A percentile compares a stretch with the other conserved stretches of the same genome.
phyloP scores from a whole-genome alignment of 2,888 invertebrate species.

The Ophioninae sp. region DNA sequence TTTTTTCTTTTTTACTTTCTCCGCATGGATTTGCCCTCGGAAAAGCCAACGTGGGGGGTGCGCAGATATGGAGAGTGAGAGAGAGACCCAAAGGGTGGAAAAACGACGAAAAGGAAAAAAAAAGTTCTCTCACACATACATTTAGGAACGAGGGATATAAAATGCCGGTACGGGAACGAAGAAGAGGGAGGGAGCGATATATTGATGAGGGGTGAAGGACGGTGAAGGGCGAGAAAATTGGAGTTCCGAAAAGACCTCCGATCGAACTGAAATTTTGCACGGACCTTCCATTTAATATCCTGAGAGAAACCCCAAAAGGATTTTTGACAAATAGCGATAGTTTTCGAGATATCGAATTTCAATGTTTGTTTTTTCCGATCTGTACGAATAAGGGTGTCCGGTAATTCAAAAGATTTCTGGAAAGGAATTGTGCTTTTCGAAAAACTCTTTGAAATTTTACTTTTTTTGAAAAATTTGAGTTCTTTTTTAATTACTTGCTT shows the following conservation, averaged over 20 bases:
- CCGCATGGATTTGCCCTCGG: slow-evolving; percentile 70
- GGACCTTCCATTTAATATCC: too few relatives aligned
- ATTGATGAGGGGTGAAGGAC: slow-evolving; percentile 21
- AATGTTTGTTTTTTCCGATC: too few relatives aligned
- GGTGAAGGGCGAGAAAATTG: not conserved
- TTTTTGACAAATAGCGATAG: too few relatives aligned
- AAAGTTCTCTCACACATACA: slow-evolving; percentile 53
- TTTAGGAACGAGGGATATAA: slow-evolving; percentile 67
- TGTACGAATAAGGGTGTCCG: too few relatives aligned
- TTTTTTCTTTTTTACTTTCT: slow-evolving; percentile 55
- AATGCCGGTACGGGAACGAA: slow-evolving; percentile 62
- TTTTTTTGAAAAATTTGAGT: too few relatives aligned
- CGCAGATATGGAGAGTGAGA: slow-evolving; percentile 50
- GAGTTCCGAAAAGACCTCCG: slow-evolving; percentile 7
- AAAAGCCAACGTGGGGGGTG: slow-evolving; percentile 65
- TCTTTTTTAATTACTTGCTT: too few relatives aligned
- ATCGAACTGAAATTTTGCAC: too few relatives aligned
- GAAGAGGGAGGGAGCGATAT: slow-evolving; percentile 36
- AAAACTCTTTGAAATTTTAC: too few relatives aligned
- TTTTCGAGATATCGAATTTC: too few relatives aligned
- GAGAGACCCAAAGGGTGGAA: slow-evolving; percentile 17
- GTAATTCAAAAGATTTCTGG: too few relatives aligned
- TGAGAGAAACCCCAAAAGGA: too few relatives aligned
- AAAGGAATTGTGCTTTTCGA: too few relatives aligned
- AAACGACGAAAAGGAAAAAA: slow-evolving; percentile 30